phyloP scores from a whole-genome alignment of 2,797 vertebrate genomes.

The Luscinia megarhynchos region DNA sequence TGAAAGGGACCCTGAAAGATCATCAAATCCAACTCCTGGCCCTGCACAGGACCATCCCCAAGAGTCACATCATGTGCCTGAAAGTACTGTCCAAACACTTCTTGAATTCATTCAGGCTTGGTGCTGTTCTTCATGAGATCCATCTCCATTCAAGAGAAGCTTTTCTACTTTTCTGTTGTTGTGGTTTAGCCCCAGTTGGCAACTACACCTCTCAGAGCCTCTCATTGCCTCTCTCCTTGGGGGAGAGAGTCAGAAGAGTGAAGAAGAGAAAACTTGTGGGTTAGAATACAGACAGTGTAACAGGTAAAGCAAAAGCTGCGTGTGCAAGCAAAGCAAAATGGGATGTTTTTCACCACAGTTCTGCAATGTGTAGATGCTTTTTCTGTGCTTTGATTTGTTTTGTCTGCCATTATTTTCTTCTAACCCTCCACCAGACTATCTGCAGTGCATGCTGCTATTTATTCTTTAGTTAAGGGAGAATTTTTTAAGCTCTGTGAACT shows the following conservation, averaged over 20 bases:
- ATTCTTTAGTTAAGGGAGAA: background rate
- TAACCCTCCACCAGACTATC: background rate
- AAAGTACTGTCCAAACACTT: background rate
- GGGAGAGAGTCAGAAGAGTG: background rate
- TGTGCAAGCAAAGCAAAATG: accelerated
- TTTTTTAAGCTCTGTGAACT: background rate
- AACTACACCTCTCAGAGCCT: background rate
- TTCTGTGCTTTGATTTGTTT: background rate
- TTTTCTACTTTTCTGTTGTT: background rate
- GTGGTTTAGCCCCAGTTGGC: background rate
- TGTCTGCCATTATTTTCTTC: background rate
- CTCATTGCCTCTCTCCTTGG: background rate
- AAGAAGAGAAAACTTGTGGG: background rate
- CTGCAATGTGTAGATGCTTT: background rate
- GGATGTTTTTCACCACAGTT: background rate
- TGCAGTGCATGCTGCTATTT: background rate
- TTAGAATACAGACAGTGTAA: background rate
- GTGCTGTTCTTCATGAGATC: background rate
- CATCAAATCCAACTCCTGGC: background rate
- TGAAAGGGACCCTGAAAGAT: background rate
- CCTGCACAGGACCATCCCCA: background rate
- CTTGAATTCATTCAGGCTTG: background rate
- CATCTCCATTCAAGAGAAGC: background rate
- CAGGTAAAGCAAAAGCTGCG: accelerated
- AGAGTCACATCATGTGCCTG: background rate